Conservation (phyloP, 2,113 vertebrate species). For the Poecile atricapillus region DNA sequence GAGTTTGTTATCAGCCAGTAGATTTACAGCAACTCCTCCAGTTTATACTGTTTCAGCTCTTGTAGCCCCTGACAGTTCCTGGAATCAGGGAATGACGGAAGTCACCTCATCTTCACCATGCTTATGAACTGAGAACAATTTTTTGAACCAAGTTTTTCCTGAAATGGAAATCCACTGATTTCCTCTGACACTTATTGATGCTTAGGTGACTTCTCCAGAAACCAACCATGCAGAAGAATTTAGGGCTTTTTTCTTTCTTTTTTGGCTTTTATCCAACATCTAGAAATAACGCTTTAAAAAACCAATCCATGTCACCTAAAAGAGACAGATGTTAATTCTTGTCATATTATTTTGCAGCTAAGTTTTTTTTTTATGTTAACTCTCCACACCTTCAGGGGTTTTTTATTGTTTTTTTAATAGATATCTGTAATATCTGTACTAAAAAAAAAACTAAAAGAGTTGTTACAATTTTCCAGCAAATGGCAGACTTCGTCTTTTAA, state of each 20-base stretch:
- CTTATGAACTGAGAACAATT: background rate
- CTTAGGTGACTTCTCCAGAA: conserved; percentile 75
- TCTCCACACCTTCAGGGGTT: background rate
- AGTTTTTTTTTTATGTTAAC: conserved; percentile 40
- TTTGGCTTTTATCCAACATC: conserved; percentile 57
- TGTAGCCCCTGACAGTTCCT: background rate
- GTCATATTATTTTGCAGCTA: conserved; percentile 34
- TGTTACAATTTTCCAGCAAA: conserved; percentile 65
- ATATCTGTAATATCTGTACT: conserved; percentile 43
- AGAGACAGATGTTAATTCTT: conserved; percentile 16
- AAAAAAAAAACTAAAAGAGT: conserved; percentile 44
- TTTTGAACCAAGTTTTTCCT: background rate
- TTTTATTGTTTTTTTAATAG: background rate
- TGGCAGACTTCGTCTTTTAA: conserved; percentile 61
- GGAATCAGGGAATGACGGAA: background rate
- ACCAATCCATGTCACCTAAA: background rate
- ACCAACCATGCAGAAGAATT: conserved; percentile 42
- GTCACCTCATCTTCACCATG: background rate
- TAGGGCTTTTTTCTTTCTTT: background rate
- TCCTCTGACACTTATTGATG: conserved; percentile 57
- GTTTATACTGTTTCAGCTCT: background rate
- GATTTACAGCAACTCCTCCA: background rate
- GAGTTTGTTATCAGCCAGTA: background rate
- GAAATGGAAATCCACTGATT: conserved; percentile 32
- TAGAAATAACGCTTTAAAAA: background rate